Evolutionary conservation across 2,113 vertebrate species (phyloP), one percentile per base, ranked within the genome.

Genomic region (Pavo muticus): DNA sequence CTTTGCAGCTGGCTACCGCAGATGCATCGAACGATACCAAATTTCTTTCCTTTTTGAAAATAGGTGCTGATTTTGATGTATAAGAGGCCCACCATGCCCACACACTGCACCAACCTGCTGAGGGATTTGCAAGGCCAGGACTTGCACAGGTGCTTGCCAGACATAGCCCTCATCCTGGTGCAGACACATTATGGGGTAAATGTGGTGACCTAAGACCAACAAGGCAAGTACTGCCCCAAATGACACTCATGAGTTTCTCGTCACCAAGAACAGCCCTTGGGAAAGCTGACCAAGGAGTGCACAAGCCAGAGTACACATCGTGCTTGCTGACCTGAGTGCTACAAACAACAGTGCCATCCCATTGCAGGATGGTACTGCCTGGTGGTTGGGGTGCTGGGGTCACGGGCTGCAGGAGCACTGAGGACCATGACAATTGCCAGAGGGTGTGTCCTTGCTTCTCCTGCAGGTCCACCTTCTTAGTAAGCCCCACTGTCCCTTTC

Each of bases 51-150:
- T 85, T 83, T 63, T 59, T 68, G 68, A 79, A 79, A 47, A n/a
- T 0, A 39, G 42, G 24, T 45, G 32, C 7, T 16, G 20, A 6
- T 60, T 87, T 83, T 32, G 50, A 80, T 23, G 39, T 2, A 19
- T 3, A 57, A 39, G 37, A 78, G 8, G n/a, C 65, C 47, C 27
- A 2, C 52, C 42, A 11, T 44, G 13, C 29, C 17, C 23, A 61
- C 1, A 3, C 9, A 47, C 2, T 52, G 39, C 40, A 54, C 4
- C 18, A 40, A 35, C 9, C 30, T 20, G 21, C 8, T 71, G 32
- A 68, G 23, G 7, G 84, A n/a, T 29, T 2, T 2, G 18, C 21
- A 0, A 68, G 44, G 39, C 0, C 0, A 0, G 29, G 42, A 60
- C 75, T 57, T 72, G 42, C n/a, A 64, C 12, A 81, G 21, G 39